These are phyloP conservation scores for Marasmarcha lunaedactyla DNA, from an alignment of 2,888 invertebrate genomes.

Conservation along the genomic window DNA sequence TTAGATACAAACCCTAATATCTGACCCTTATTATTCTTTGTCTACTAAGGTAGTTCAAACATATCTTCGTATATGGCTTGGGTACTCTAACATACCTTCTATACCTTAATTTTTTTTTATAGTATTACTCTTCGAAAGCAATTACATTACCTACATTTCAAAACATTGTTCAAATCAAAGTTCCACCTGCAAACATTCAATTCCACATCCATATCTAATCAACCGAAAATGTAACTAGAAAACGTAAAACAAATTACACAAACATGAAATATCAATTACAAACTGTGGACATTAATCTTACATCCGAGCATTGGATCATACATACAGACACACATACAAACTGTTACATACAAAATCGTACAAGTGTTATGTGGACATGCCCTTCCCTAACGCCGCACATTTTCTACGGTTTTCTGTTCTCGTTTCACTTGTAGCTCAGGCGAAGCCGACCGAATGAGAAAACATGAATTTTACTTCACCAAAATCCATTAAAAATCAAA, in stretches of 20 bases:
- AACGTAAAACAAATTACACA: conserved; percentile 30
- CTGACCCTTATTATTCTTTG: too few species aligned
- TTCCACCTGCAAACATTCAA: too few species aligned
- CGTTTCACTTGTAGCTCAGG: conserved; percentile 52
- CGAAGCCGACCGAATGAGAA: conserved; percentile 61
- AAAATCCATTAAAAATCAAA: conserved; percentile 12
- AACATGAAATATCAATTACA: conserved; percentile 55
- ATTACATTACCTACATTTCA: too few species aligned
- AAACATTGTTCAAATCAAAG: too few species aligned
- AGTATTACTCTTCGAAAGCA: too few species aligned
- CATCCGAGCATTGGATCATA: background rate
- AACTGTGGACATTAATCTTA: conserved; percentile 18
- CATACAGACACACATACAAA: conserved; percentile 12
- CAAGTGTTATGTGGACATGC: too few species aligned
- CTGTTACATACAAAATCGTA: conserved; percentile 5
- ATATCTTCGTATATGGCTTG: too few species aligned
- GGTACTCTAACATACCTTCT: too few species aligned
- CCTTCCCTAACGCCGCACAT: conserved; percentile 17
- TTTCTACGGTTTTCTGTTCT: conserved; percentile 45
- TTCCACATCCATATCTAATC: conserved; percentile 8
- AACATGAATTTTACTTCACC: conserved; percentile 43
- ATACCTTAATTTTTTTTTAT: too few species aligned
- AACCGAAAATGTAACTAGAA: conserved; percentile 5
- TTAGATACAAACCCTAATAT: too few species aligned
- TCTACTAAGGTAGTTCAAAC: too few species aligned